These are phyloP conservation scores for Sebastes iracundus DNA, from an alignment of 2,797 vertebrate species.

Conservation along the genomic window DNA sequence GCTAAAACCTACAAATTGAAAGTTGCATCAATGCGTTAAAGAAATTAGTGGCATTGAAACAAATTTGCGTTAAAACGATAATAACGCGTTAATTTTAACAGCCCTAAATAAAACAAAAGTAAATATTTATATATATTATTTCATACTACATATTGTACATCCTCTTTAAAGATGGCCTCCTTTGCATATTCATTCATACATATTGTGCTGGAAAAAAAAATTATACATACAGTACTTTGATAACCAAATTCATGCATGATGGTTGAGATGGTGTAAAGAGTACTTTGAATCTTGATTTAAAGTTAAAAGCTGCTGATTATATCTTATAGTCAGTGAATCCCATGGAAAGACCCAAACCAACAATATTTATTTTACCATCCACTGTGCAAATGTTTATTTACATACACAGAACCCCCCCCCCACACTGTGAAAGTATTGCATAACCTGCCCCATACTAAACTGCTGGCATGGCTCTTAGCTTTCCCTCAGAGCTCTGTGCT, in stretches of 20 bases:
- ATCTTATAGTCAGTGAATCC: background rate
- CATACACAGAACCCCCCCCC: too few species aligned
- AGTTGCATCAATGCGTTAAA: too few species aligned
- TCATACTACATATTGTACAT: background rate
- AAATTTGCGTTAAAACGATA: too few species aligned
- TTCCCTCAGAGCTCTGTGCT: conserved; percentile 45
- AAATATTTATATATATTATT: background rate
- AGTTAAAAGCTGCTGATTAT: background rate
- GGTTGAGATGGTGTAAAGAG: background rate
- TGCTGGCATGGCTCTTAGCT: conserved; percentile 36
- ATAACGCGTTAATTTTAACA: too few species aligned
- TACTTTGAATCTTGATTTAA: background rate
- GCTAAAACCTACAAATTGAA: too few species aligned
- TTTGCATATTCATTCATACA: background rate
- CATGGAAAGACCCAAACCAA: background rate
- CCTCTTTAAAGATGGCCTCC: background rate
- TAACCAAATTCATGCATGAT: background rate
- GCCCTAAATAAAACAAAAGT: background rate
- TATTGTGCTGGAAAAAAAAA: background rate
- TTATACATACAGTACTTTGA: background rate
- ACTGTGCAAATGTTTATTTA: background rate
- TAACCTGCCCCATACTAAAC: conserved; percentile 39
- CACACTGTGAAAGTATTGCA: background rate
- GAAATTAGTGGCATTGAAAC: too few species aligned
- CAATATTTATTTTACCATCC: background rate